phyloP scores from a whole-genome alignment of 2,888 invertebrate species.

The Xiphydria camelus region DNA sequence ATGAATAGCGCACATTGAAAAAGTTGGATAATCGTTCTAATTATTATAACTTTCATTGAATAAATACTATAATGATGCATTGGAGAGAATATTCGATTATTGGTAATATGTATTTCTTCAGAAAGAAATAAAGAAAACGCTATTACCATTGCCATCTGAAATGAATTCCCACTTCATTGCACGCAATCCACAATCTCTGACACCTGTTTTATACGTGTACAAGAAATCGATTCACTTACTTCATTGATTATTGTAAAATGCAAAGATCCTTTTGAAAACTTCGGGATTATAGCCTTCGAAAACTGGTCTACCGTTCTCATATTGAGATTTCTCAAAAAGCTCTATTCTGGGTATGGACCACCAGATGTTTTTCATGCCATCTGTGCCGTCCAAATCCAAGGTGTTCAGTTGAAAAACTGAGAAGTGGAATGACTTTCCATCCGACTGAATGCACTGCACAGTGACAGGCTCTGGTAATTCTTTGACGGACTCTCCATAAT shows the following conservation, averaged over 20 bases:
- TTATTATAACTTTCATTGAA: no score
- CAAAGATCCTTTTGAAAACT: slow-evolving; percentile 76
- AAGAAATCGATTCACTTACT: no score
- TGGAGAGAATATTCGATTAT: no score
- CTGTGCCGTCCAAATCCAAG: slow-evolving; percentile 65
- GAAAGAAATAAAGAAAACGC: no score
- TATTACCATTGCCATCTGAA: no score
- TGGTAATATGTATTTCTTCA: no score
- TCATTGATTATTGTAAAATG: slow-evolving; percentile 74
- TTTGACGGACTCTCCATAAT: slow-evolving; percentile 70
- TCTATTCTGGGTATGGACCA: slow-evolving; percentile 70
- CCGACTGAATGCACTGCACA: slow-evolving; percentile 81
- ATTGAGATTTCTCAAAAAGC: slow-evolving; percentile 69
- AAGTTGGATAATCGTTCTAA: no score
- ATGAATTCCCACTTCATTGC: no score
- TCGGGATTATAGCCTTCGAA: slow-evolving; percentile 77
- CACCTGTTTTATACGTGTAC: no score
- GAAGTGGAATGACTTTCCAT: slow-evolving; percentile 78
- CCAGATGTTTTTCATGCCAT: slow-evolving; percentile 76
- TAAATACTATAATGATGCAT: no score
- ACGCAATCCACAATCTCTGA: no score
- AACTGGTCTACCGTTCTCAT: slow-evolving; percentile 67
- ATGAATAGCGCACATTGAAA: no score
- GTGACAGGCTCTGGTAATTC: slow-evolving; percentile 76
- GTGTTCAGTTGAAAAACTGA: slow-evolving; percentile 84